phyloP scores from a whole-genome alignment of 2,888 invertebrate species.

The Orthosia gothica region DNA sequence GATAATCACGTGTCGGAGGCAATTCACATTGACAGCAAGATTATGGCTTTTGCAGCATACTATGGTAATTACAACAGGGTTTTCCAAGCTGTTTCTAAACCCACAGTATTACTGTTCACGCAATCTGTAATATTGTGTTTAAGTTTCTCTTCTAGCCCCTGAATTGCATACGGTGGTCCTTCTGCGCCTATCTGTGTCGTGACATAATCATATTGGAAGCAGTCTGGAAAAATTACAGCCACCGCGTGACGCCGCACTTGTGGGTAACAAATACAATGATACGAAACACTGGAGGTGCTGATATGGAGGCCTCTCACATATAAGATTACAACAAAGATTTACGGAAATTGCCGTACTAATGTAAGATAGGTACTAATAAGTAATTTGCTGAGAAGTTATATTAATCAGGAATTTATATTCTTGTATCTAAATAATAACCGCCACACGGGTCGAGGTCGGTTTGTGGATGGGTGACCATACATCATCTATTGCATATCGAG shows the following conservation, averaged over 20 bases:
- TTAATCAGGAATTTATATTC: background rate
- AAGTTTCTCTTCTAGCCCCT: no score
- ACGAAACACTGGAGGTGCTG: slow-evolving; percentile 17
- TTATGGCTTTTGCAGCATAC: background rate
- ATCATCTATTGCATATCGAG: no score
- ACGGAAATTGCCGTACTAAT: background rate
- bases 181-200: background rate
- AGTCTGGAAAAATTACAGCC: slow-evolving; percentile 50
- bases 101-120: background rate
- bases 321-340: background rate
- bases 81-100: background rate
- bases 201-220: slow-evolving; percentile 24
- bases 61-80: background rate
- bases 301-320: background rate
- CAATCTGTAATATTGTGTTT: background rate
- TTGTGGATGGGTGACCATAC: no score
- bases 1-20: background rate
- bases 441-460: no score
- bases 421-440: no score
- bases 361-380: background rate
- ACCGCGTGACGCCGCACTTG: slow-evolving; percentile 39
- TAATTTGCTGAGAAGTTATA: background rate
- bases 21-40: background rate
- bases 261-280: slow-evolving; percentile 24
- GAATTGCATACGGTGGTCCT: background rate